Evolutionary conservation across 2,113 vertebrate species (phyloP), one percentile per base, ranked within the genome.

Genomic region (Pelmatolapia mariae): DNA sequence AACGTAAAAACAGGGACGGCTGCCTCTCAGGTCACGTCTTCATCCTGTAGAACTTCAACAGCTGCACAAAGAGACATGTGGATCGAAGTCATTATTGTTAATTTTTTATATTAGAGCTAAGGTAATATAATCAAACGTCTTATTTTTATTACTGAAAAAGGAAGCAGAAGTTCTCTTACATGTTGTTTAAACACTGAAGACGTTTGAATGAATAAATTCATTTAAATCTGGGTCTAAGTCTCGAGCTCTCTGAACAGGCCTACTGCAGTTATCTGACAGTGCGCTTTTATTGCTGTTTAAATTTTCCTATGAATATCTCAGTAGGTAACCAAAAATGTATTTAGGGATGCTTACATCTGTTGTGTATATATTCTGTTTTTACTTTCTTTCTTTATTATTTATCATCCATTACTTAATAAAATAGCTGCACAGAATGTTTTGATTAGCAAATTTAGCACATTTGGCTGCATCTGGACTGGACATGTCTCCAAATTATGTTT

Each of bases 1-100:
- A 26, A 45, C 10, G 22, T 26, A 0, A 40, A 76, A 45, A 47
- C 40, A 3, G 40, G 40, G 22, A 0, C 4, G 13, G 22, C 68
- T 73, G 68, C 22, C 15, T 73, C 22, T 47, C 8, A 10, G 22
- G 15, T 76, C 24, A 16, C 24, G 24, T 76, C 40, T 29, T 18
- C 68, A 10, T 29, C 40, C 15, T 0, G 15, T 29, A 47, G 68
- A 18, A 22, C 10, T 8, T 66, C 8, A 29, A 76, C 40, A 76
- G 24, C 71, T 47, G 71, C 43, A 29, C 71, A 18, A 47, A 76
- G 4, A 47, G 22, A 29, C 4, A 3, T 26, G 4, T 50, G 24
- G 0, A 76, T 47, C 0, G 1, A 76, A 47, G 24, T 76, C 68
- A 47, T 2, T 24, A 18, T 11, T 45, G 0, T 29, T 76, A 16